Evolutionary conservation across 2,888 invertebrate genomes (phyloP), one percentile per base, ranked within the genome.

Genomic region (Oligia fasciuncula): DNA sequence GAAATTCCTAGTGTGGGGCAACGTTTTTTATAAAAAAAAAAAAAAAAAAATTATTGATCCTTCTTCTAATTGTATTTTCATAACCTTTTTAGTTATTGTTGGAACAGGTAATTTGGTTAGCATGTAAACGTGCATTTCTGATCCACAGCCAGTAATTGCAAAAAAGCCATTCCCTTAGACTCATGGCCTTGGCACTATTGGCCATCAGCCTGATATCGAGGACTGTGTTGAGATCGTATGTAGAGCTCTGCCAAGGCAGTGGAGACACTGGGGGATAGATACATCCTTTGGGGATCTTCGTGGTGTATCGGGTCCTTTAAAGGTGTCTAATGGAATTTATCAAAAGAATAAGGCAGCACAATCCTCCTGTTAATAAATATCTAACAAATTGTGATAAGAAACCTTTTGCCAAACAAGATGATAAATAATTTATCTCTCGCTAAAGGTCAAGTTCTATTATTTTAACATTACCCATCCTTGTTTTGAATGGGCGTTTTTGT

Each of bases 401-500:
- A 65, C 43, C 29, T 35, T 71, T 80, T 70, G 4, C 57, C 9
- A 57, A 23, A 17, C 5, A n/a, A n/a, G 4, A 51, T 81, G 29
- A 65, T 81, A 23, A 63, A 69, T 81, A 19, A 63, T 46, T 29
- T 29, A 40, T 43, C 17, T 13, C 11, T 67, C 23, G 40, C 46
- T 70, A 81, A 71, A 63, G 23, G 71, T 67, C 29, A 46, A 71
- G 29, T 67, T 0, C 13, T 71, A 62, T 67, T 77, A 77, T 81
- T 81, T 71, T 67, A 51, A 60, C 13, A 63, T 81, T n/a, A 82
- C 40, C 46, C 29, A 43, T 54, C 6, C 49, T 0, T n/a, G 19
- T 54, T 29, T 78, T 68, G 40, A 40, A 40, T 40, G 40, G 4
- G 4, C 40, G 40, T 40, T 40, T 40, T 4, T 40, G 5, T 40